Base-by-base conservation (phyloP, 2,113 vertebrate species). In the Chaetorhynchus papuensis region DNA sequence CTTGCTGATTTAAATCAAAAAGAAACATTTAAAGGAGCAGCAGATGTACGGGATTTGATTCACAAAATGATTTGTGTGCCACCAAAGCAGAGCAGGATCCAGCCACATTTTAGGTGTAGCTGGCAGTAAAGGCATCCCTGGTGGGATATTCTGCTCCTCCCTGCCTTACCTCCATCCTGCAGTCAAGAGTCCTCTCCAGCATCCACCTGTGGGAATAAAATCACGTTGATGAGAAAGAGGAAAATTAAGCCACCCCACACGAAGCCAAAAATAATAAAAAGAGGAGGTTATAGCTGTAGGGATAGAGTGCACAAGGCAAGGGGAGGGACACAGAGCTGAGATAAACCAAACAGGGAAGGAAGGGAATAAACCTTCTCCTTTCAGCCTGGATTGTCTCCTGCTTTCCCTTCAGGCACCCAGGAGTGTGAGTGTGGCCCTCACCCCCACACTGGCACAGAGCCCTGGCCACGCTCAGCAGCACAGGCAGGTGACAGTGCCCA, bases 361-460 rank as follows among this genome's bases (percentile, higher is more conserved):
- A 49, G 28, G 37, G 28, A 77, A 72, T 35, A 77, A 64, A 59
- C 4, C 10, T 13, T 12, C 16, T 78, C 35, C 16, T 77, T 68
- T 68, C 45, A 64, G 41, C 50, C 35, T 76, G 63, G 69, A 33
- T 10, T 50, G 7, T 44, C 33, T 21, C 30, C 53, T 66, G 16
- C 47, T 39, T 26, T 52, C 30, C 13, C 31, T 71, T 24, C 81
- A 56, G 60, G 30, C 41, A 64, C 4, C 11, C 65, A 31, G 57
- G n/a, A 37, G 27, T 7, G n/a, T 23, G 69, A 59, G 27, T 0
- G 18, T 28, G 64, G 15, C 24, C 10, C 28, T 42, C 26, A 13
- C 3, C 5, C 28, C 18, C 2, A 14, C 0, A 0, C 10, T 4
- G 28, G 42, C 57, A 39, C 45, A 56, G 23, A 33, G 27, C n/a